A percentile compares a stretch with the other conserved stretches of the same genome.
These are phyloP conservation scores for Agonopterix heracliana DNA, from an alignment of 2,888 invertebrate species.

Conservation along the genomic window DNA sequence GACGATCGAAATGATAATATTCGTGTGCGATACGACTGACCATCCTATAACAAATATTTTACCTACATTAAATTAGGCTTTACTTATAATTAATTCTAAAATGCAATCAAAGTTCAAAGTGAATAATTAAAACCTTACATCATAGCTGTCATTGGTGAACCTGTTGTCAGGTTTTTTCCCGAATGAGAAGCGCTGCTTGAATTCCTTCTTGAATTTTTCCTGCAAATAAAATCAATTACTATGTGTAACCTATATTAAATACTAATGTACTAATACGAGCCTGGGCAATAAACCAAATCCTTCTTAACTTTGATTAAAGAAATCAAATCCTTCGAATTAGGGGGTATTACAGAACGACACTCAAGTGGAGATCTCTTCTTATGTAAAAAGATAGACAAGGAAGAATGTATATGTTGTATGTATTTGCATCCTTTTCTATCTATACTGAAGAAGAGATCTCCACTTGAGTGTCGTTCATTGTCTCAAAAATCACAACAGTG, in stretches of 20 bases:
- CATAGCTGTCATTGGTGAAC: conserved; percentile 65
- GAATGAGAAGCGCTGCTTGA: conserved; percentile 81
- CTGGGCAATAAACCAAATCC: too few species aligned
- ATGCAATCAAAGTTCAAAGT: neutral
- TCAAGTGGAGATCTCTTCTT: too few species aligned
- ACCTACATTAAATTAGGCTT: neutral
- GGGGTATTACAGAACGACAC: too few species aligned
- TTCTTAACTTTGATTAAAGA: too few species aligned
- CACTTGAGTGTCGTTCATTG: too few species aligned
- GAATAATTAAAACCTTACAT: conserved; percentile 34
- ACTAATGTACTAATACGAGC: neutral
- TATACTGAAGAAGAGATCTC: too few species aligned
- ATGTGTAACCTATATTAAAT: neutral
- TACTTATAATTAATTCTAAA: neutral
- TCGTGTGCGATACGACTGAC: conserved; percentile 61
- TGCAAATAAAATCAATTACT: conserved; percentile 41
- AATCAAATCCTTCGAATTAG: too few species aligned
- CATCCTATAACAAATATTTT: conserved; percentile 40
- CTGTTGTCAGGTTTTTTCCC: conserved; percentile 56
- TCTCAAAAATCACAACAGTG: too few species aligned
- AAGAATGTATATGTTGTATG: too few species aligned
- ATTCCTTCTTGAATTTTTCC: conserved; percentile 89
- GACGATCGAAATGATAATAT: conserved; percentile 63
- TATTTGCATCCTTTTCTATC: too few species aligned
- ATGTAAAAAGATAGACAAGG: too few species aligned